Evolutionary conservation across 1,140 invertebrate genomes (phyloP).

Genomic region (Aphaenogaster floridana): DNA sequence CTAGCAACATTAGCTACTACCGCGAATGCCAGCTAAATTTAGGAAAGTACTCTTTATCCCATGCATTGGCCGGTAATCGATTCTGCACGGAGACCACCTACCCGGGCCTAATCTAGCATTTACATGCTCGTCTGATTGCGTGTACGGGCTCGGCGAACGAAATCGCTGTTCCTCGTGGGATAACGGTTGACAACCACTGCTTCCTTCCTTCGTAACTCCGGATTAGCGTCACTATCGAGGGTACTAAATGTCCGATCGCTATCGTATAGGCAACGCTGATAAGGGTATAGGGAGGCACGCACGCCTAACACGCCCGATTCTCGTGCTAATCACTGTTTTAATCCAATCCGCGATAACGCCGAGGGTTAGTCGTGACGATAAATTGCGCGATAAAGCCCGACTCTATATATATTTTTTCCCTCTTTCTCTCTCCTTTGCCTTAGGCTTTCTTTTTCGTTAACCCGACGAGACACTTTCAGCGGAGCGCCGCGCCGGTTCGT

Average conservation of each 20-base stretch:
- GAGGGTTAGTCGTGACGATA: slow-evolving; percentile 78
- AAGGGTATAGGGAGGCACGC: slow-evolving; percentile 79
- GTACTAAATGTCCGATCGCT: slow-evolving; percentile 82
- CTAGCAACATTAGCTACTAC: background rate
- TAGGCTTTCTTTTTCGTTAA: slow-evolving; percentile 30
- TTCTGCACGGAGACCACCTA: slow-evolving; percentile 46
- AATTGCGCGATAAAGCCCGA: slow-evolving; percentile 73
- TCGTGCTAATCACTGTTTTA: slow-evolving; percentile 82
- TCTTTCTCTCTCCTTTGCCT: background rate
- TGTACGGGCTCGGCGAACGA: slow-evolving; percentile 63
- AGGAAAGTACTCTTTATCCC: slow-evolving; percentile 20
- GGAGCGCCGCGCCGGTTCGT: slow-evolving; percentile 24
- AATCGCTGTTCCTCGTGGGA: slow-evolving; percentile 68
- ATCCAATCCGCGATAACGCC: slow-evolving; percentile 79
- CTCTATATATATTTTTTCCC: slow-evolving; percentile 41
- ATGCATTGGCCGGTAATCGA: slow-evolving; percentile 40
- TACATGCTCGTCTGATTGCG: slow-evolving; percentile 76
- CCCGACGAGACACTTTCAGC: slow-evolving; percentile 64
- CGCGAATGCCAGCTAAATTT: slow-evolving; percentile 28
- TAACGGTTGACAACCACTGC: slow-evolving; percentile 77
- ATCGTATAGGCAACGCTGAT: slow-evolving; percentile 77
- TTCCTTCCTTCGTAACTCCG: slow-evolving; percentile 79
- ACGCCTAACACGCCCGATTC: slow-evolving; percentile 77
- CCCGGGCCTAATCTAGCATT: slow-evolving; percentile 70
- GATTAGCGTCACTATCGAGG: slow-evolving; percentile 81